phyloP scores from a whole-genome alignment of 2,797 vertebrate species.

The Cheirogaleus major region DNA sequence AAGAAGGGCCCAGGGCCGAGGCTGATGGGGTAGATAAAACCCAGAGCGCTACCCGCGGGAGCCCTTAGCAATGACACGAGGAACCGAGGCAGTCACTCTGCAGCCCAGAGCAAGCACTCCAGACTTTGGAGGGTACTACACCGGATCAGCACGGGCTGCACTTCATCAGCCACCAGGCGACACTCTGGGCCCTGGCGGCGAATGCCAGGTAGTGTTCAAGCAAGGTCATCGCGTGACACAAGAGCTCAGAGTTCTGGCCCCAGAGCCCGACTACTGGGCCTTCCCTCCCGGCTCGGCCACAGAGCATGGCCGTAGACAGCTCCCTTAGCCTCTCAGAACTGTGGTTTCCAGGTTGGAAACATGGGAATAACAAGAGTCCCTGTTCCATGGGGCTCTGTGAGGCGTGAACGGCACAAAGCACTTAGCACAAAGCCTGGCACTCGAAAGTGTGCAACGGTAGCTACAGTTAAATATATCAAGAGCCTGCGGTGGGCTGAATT shows the following conservation, averaged over 20 bases:
- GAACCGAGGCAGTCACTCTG: rapidly evolving
- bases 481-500: background rate
- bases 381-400: background rate
- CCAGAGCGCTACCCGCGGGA: background rate
- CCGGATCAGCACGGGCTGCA: rapidly evolving
- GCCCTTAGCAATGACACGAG: rapidly evolving
- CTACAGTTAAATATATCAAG: background rate
- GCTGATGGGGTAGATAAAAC: background rate
- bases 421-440: background rate
- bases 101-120: rapidly evolving
- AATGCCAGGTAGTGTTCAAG: background rate
- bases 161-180: rapidly evolving
- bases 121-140: rapidly evolving
- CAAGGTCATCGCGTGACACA: background rate
- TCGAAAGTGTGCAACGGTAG: rapidly evolving
- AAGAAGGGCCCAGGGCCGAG: background rate
- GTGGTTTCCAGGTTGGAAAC: background rate
- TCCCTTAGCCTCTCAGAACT: background rate
- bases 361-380: rapidly evolving
- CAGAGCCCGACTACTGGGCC: background rate
- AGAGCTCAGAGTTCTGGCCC: background rate
- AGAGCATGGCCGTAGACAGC: background rate
- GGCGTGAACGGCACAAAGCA: background rate
- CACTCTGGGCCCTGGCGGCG: rapidly evolving
- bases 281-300: background rate